A percentile compares a stretch with the other conserved stretches of the same genome.
These are phyloP conservation scores for Stegostoma tigrinum DNA, from an alignment of 2,113 vertebrate genomes.

Conservation along the genomic window DNA sequence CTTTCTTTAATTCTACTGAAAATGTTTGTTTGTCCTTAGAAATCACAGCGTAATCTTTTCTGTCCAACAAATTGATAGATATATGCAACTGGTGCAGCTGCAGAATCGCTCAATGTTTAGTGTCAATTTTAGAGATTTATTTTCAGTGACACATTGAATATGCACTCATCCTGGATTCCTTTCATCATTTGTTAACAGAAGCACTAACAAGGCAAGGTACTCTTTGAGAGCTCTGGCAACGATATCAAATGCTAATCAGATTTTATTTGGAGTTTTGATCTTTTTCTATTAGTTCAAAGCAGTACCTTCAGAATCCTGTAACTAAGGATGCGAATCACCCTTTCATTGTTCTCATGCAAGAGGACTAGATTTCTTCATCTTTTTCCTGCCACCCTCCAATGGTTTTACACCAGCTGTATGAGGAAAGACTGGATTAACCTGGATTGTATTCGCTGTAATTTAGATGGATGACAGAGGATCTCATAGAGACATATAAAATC, in stretches of 20 bases:
- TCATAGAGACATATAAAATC: no score
- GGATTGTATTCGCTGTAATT: no score
- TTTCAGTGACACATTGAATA: background rate
- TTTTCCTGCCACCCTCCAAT: background rate
- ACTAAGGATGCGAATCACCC: background rate
- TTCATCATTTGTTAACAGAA: background rate
- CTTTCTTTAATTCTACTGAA: background rate
- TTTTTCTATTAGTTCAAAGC: background rate
- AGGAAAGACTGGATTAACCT: no score
- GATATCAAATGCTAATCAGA: background rate
- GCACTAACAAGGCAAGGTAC: background rate
- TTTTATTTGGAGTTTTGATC: background rate
- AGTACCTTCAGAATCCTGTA: background rate
- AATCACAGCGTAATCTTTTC: slow-evolving; percentile 12
- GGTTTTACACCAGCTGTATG: background rate
- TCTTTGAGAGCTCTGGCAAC: background rate
- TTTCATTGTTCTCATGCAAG: background rate
- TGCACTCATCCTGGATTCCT: background rate
- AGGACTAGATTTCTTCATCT: background rate
- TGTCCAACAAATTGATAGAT: background rate
- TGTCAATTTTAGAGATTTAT: slow-evolving; percentile 11
- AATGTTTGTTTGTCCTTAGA: background rate
- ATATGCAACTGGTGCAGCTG: slow-evolving; percentile 10
- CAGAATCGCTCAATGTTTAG: background rate
- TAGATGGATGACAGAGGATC: no score